A percentile compares a stretch with the other conserved stretches of the same genome.
phyloP scores from a whole-genome alignment of 2,888 invertebrate species.

The Tethea ocularis region DNA sequence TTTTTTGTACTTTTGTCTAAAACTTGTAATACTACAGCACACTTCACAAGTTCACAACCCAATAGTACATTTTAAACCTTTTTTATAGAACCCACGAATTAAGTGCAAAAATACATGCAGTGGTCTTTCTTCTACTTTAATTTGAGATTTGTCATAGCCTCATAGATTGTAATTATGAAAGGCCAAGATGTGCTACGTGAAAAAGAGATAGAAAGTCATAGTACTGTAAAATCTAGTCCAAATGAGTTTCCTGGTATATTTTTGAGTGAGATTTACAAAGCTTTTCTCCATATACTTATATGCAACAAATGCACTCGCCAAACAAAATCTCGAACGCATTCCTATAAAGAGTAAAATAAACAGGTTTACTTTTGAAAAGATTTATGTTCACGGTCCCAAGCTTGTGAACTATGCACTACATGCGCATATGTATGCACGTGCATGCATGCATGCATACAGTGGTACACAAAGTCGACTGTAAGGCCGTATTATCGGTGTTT shows the following conservation, averaged over 20 bases:
- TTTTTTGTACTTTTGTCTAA: no score
- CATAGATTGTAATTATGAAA: no score
- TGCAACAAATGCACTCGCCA: slow-evolving; percentile 12
- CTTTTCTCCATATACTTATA: background rate
- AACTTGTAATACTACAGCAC: no score
- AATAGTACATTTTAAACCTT: no score
- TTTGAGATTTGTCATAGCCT: no score
- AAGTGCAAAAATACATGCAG: no score
- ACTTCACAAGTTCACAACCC: no score
- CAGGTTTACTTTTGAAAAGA: slow-evolving; percentile 48
- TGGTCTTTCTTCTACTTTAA: no score
- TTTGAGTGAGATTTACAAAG: background rate
- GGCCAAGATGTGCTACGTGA: no score
- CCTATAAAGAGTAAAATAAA: slow-evolving; percentile 48
- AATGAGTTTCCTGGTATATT: background rate
- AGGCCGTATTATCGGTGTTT: slow-evolving; percentile 55
- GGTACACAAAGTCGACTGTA: slow-evolving; percentile 42
- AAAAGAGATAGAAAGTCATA: background rate
- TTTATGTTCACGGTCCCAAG: slow-evolving; percentile 42
- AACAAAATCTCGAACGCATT: slow-evolving; percentile 37
- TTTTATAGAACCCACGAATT: no score
- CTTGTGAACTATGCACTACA: slow-evolving; percentile 22
- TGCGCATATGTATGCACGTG: slow-evolving; percentile 18
- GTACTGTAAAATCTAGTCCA: background rate
- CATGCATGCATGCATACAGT: slow-evolving; percentile 39